Conservation (phyloP, 2,888 invertebrate species). For the Drosophila koepferae region DNA sequence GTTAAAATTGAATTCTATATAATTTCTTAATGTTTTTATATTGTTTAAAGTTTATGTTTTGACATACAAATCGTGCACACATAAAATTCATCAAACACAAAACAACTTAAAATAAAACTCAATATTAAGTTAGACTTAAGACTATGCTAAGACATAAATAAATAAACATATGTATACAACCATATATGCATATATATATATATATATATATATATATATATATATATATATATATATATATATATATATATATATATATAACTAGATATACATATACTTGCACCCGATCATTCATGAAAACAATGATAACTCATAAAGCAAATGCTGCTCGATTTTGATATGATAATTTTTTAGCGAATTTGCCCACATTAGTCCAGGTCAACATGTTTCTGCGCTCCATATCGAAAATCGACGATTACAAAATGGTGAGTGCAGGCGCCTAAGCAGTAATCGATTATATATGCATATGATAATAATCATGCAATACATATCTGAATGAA, state of each 20-base stretch:
- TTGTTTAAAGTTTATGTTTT: conserved; percentile 18
- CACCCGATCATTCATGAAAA: conserved; percentile 9
- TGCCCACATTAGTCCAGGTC: conserved; percentile 94
- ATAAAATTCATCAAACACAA: conserved; percentile 70
- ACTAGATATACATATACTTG: neutral
- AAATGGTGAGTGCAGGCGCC: conserved; percentile 94
- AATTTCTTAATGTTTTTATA: conserved; percentile 29
- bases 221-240: too few relatives aligned
- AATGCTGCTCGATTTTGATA: conserved; percentile 62
- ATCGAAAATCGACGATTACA: conserved; percentile 99
- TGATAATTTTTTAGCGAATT: conserved; percentile 88
- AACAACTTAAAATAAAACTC: conserved; percentile 4
- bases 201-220: too few relatives aligned
- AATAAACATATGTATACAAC: neutral
- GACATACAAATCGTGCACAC: conserved; percentile 70
- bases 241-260: too few relatives aligned
- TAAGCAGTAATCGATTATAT: conserved; percentile 15
- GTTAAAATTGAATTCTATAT: conserved; percentile 32
- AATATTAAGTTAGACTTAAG: conserved; percentile 33
- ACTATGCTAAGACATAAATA: conserved; percentile 3
- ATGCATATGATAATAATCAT: conserved; percentile 16
- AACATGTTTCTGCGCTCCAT: conserved; percentile 98
- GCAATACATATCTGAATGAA: conserved; percentile 19
- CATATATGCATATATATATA: neutral
- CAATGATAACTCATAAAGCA: conserved; percentile 27